Conservation (phyloP, 1,140 invertebrate species). For the Drosophila malerkotliana region DNA sequence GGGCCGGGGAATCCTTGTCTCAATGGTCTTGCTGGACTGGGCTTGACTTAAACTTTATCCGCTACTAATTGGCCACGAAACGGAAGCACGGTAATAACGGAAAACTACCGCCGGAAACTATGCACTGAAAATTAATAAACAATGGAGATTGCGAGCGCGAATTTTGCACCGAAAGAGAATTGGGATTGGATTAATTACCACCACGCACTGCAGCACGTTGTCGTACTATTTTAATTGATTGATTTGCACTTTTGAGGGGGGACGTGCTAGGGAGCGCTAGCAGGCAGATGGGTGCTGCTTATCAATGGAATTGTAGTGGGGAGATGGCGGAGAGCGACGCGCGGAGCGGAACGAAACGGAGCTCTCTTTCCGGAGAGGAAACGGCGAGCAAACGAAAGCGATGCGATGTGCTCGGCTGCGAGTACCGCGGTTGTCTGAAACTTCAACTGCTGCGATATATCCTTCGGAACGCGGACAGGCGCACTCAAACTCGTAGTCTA, state of each 20-base stretch:
- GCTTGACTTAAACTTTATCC: constrained; percentile 8
- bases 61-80: constrained; percentile 46
- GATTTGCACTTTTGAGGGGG: constrained; percentile 34
- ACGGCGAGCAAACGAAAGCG: constrained; percentile 17
- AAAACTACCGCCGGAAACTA: constrained; percentile 47
- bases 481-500: constrained; percentile 48
- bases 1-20: constrained; percentile 19
- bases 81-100: constrained; percentile 34
- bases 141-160: constrained; percentile 1
- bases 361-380: constrained; percentile 39
- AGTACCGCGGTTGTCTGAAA: constrained; percentile 44
- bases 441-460: constrained; percentile 17
- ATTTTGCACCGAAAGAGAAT: constrained; percentile 4
- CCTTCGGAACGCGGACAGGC: constrained; percentile 48
- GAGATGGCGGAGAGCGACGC: background rate
- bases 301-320: constrained; percentile 66
- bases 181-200: constrained; percentile 31
- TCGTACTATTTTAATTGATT: constrained; percentile 51
- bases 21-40: background rate
- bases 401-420: constrained; percentile 41
- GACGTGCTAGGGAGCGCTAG: background rate
- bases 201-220: constrained; percentile 11
- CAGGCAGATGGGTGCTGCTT: constrained; percentile 49
- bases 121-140: constrained; percentile 50
- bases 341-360: constrained; percentile 24